Evolutionary conservation across 2,888 invertebrate species (phyloP), one percentile per base, ranked within the genome.

Genomic region (Amiota communis): DNA sequence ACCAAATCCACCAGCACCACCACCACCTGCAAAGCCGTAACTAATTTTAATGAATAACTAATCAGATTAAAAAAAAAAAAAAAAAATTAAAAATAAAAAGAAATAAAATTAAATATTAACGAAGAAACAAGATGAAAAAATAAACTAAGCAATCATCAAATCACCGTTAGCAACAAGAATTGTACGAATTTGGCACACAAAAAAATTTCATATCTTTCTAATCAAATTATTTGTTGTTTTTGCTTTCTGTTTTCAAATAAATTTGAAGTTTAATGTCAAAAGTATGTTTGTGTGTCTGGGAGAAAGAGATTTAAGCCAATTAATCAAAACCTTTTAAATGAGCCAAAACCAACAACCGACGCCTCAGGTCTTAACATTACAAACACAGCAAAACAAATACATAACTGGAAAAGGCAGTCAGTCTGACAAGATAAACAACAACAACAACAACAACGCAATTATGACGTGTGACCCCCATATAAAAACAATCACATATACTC

Each of bases 131-230:
- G 12, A 53, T 53, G 12, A 23, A 46, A 78, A 49, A 69, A 75
- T 73, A 81, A 75, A 74, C 74, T 74, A 74, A 76, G 74, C 73
- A 72, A 75, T 65, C 72, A 56, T 23, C 23, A 74, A 71, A 72
- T 0, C 36, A 36, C 23, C 23, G 23, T 74, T 73, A 12, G 13
- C 23, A 53, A 63, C 61, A 47, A 36, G 15, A 53, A 36, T 23
- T 20, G 51, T 63, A 53, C 36, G 17, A 51, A 17, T 49, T 8
- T 48, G 17, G 53, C 67, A 49, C n/a, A 23, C 1, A n/a, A n/a
- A 9, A 48, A 61, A n/a, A 8, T n/a, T n/a, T n/a, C 13, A 51
- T 36, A 51, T 23, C 49, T 23, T 46, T 56, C 73, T 69, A 71
- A 67, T 65, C 10, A 11, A 8, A 47, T 49, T 59, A 53, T 53